Base-by-base conservation (phyloP, 2,888 invertebrate species). In the Dicyrtoma fusca region DNA sequence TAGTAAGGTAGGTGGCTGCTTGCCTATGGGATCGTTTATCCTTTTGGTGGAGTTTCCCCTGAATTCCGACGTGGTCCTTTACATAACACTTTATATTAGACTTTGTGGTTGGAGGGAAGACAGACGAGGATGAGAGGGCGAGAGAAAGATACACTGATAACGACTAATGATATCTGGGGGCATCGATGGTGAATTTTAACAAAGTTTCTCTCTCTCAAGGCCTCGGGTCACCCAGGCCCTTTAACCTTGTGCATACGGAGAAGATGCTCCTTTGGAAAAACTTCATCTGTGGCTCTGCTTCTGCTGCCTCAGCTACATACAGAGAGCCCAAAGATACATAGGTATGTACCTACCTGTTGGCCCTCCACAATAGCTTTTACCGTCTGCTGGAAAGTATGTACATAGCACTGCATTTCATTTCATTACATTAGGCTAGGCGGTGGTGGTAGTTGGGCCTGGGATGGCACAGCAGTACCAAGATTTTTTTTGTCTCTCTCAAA, bases 91-190 rank as follows among this genome's bases (percentile, higher is more conserved):
- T 8, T 19, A 14, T 13, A 49, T 4, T 17, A 19, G 5, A 49
- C 14, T 19, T 19, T 14, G 49, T 49, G 49, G 14, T 5, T 49
- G 49, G 25, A 23, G 23, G 26, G 59, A 26, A 26, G n/a, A 59
- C 8, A 26, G 23, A 34, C 59, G 26, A 13, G 23, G 26, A 34
- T 59, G 61, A 17, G 34, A 34, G 26, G 47, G 47, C 21, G 63
- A 47, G 69, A 47, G 57, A 66, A 53, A 72, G 72, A 66, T 72
- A 61, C 72, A 72, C 66, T 64, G 68, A 72, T 68, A 72, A 69
- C 62, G 68, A 69, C 72, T 72, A 72, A 72, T 72, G 72, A 72
- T 72, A 72, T 72, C 72, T 72, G 45, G 57, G 57, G 72, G 72
- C 72, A 72, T 72, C 72, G 49, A 55, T 61, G 72, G 61, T 63